These are phyloP conservation scores for Megaptera novaeangliae DNA, from an alignment of 2,113 vertebrate genomes.

Conservation along the genomic window DNA sequence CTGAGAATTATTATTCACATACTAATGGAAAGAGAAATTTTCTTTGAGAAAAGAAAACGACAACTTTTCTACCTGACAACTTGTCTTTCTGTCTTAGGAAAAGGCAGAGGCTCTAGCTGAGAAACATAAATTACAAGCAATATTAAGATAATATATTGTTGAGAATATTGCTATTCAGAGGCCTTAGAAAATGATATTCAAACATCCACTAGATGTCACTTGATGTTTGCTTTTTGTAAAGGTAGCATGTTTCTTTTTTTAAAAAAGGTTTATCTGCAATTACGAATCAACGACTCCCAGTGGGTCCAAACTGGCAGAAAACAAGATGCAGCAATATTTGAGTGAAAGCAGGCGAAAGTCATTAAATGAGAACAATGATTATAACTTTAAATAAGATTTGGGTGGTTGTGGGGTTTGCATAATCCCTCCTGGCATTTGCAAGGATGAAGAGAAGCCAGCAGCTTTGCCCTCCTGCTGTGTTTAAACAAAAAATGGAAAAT, in stretches of 20 bases:
- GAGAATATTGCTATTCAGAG: neutral
- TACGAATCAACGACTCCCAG: conserved; percentile 73
- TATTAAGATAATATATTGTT: neutral
- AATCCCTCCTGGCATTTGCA: conserved; percentile 76
- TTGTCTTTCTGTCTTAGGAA: neutral
- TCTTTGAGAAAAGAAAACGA: neutral
- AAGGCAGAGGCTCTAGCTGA: neutral
- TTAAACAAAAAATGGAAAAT: conserved; percentile 83
- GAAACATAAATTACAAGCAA: neutral
- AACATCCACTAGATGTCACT: conserved; percentile 84
- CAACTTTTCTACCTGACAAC: neutral
- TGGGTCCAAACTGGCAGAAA: conserved; percentile 74
- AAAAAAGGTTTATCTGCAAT: conserved; percentile 61
- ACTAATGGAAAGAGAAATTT: neutral
- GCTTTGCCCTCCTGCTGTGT: conserved; percentile 80
- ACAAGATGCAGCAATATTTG: conserved; percentile 72
- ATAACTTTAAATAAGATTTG: conserved; percentile 78
- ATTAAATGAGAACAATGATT: conserved; percentile 76
- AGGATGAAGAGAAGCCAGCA: conserved; percentile 74
- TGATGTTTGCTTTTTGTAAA: conserved; percentile 70
- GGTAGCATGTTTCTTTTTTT: neutral
- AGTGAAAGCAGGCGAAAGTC: conserved; percentile 79
- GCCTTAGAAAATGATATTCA: neutral
- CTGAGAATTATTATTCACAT: neutral
- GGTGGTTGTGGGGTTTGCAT: conserved; percentile 78